These are phyloP conservation scores for Tamandua tetradactyla DNA, from an alignment of 2,797 vertebrate genomes.

Conservation along the genomic window DNA sequence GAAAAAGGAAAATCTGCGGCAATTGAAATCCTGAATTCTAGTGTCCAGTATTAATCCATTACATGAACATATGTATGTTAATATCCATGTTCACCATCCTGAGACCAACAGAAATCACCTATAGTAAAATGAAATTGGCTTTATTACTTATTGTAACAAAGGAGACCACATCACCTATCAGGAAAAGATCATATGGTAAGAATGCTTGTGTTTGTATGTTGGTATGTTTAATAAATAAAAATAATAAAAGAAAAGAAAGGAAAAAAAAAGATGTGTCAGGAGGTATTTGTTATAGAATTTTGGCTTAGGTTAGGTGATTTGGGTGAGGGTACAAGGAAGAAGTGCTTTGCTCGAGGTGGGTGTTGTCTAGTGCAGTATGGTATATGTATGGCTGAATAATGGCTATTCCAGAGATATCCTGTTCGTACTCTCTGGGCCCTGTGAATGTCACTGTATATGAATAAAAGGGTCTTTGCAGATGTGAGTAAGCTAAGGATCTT, in stretches of 20 bases:
- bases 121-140: neutral
- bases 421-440: neutral
- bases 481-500: neutral
- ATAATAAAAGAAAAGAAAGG: no score
- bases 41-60: neutral
- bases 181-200: no score
- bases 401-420: neutral
- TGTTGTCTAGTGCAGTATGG: neutral
- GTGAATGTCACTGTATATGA: neutral
- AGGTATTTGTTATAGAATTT: neutral
- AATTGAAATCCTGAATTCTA: neutral
- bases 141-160: neutral
- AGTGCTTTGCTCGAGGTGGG: neutral
- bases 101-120: neutral
- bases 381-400: neutral
- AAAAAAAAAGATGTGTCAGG: no score
- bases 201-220: no score
- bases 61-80: neutral
- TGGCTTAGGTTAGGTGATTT: neutral
- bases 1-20: neutral
- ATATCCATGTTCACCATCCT: neutral
- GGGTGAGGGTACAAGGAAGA: neutral
- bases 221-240: no score
- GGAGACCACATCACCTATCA: neutral
- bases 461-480: neutral